Percentiles rank a stretch among this genome's conserved stretches.
These are phyloP conservation scores for Cynoglossus semilaevis DNA, from an alignment of 2,113 vertebrate species.

Conservation along the genomic window DNA sequence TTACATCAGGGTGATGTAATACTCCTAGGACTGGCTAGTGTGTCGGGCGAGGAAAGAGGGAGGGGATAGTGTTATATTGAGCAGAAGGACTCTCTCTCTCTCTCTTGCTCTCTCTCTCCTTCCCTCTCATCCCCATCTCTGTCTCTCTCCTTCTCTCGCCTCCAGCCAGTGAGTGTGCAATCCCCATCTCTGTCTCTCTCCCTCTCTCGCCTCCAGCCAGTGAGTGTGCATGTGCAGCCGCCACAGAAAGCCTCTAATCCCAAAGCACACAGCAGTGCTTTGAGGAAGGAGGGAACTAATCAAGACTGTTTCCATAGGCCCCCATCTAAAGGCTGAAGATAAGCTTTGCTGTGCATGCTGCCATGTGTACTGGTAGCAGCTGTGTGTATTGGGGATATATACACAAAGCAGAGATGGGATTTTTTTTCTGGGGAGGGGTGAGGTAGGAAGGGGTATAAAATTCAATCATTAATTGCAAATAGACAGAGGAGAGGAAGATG, in stretches of 20 bases:
- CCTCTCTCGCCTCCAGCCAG: slow-evolving; percentile 68
- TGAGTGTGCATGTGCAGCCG: slow-evolving; percentile 69
- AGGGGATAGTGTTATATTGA: slow-evolving; percentile 43
- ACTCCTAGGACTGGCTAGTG: slow-evolving; percentile 81
- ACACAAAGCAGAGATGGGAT: slow-evolving; percentile 71
- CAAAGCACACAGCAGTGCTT: slow-evolving; percentile 75
- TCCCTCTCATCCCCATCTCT: slow-evolving; percentile 15
- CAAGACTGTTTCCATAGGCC: slow-evolving; percentile 76
- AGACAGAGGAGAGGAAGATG: slow-evolving; percentile 71
- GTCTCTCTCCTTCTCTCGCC: slow-evolving; percentile 49
- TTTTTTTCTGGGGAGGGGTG: slow-evolving; percentile 16
- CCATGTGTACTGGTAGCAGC: slow-evolving; percentile 65
- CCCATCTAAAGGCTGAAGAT: slow-evolving; percentile 73
- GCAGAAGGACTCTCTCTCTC: slow-evolving; percentile 50
- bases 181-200: slow-evolving; percentile 21
- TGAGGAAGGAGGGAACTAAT: slow-evolving; percentile 75
- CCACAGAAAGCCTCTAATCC: slow-evolving; percentile 75
- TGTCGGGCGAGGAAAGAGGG: slow-evolving; percentile 74
- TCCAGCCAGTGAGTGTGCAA: slow-evolving; percentile 71
- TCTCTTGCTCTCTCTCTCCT: slow-evolving; percentile 31
- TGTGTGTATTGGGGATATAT: slow-evolving; percentile 70
- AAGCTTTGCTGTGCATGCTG: slow-evolving; percentile 71
- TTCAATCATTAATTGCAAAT: slow-evolving; percentile 78
- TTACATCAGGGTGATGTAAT: slow-evolving; percentile 93
- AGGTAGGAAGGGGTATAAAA: slow-evolving; percentile 47